These are phyloP conservation scores for Phalacrocorax pelagicus DNA, from an alignment of 2,113 vertebrate species.

Conservation along the genomic window DNA sequence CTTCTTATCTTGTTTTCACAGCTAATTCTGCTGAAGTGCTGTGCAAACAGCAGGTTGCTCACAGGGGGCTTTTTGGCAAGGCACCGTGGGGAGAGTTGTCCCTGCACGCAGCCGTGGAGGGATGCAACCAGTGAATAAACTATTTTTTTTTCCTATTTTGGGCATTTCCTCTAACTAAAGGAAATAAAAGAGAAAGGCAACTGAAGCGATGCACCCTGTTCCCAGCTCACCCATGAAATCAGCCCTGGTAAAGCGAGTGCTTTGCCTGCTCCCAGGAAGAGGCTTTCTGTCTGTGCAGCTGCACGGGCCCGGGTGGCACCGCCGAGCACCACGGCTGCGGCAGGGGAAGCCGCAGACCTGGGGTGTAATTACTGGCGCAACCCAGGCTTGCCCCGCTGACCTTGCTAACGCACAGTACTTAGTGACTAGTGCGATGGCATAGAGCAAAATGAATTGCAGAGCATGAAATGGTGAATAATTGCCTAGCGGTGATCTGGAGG, in stretches of 20 bases:
- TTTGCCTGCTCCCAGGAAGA: not conserved
- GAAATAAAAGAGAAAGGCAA: not conserved
- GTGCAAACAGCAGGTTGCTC: not conserved
- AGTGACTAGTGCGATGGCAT: accelerated
- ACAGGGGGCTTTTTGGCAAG: not conserved
- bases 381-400: not conserved
- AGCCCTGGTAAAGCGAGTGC: not conserved
- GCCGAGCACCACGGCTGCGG: not conserved
- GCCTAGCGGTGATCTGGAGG: accelerated
- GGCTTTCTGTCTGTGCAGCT: not conserved
- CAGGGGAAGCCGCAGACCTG: not conserved
- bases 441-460: not conserved
- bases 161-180: not conserved
- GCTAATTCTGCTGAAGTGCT: not conserved
- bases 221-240: not conserved
- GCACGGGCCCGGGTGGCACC: accelerated
- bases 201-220: not conserved
- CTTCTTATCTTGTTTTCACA: not conserved
- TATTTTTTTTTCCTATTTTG: not conserved
- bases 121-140: accelerated
- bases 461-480: not conserved
- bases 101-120: accelerated
- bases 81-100: accelerated
- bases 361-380: not conserved
- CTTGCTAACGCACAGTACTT: accelerated